Evolutionary conservation across 1,140 invertebrate genomes (phyloP).

Genomic region (Rhagoletis pomonella): DNA sequence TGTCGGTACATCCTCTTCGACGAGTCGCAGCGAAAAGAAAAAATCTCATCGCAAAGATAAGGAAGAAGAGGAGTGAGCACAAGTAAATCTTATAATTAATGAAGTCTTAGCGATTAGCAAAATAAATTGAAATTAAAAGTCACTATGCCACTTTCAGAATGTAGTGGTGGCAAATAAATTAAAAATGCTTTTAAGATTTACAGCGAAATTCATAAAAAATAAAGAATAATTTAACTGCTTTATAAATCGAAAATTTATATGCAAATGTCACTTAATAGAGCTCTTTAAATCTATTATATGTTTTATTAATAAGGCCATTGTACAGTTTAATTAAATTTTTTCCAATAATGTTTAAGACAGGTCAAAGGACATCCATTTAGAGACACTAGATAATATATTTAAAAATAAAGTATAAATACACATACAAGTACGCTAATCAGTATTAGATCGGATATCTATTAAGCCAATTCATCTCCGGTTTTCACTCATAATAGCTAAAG

Average conservation of each 20-base stretch:
- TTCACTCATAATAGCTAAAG: neutral
- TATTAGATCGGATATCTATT: neutral
- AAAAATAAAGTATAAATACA: slow-evolving; percentile 14
- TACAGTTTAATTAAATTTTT: slow-evolving; percentile 1
- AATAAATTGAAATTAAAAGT: neutral
- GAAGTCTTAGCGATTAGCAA: neutral
- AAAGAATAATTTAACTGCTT: no score
- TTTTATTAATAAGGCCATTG: neutral
- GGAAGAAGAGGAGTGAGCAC: slow-evolving; percentile 76
- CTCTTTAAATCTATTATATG: no score
- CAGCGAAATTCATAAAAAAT: no score
- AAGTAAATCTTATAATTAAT: neutral
- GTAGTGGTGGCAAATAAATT: neutral
- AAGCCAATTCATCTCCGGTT: neutral
- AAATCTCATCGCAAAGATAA: slow-evolving; percentile 79
- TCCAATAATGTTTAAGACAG: slow-evolving; percentile 16
- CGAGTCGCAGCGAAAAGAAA: slow-evolving; percentile 77
- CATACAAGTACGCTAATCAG: neutral
- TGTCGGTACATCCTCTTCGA: slow-evolving; percentile 60
- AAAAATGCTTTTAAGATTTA: neutral
- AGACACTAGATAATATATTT: neutral
- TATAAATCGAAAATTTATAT: no score
- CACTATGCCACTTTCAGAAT: neutral
- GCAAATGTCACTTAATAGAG: no score
- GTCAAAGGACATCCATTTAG: neutral